Evolutionary conservation across 2,113 vertebrate species (phyloP).

Genomic region (Potamarius usumacintae): DNA sequence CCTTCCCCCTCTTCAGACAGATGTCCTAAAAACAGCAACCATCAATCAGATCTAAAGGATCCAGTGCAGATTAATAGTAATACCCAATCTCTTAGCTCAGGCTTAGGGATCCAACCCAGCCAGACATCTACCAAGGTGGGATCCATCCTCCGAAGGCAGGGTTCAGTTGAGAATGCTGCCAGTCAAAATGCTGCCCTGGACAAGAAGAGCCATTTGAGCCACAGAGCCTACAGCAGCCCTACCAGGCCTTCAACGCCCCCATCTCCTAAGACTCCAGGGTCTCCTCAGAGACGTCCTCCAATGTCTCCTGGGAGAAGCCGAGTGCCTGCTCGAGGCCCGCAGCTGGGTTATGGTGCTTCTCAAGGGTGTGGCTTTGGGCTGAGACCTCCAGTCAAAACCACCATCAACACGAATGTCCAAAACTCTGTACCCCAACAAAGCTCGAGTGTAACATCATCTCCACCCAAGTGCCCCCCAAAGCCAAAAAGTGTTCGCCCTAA

Average conservation of each 20-base stretch:
- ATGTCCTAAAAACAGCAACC: conserved; percentile 8
- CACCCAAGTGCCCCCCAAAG: conserved; percentile 77
- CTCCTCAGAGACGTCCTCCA: conserved; percentile 66
- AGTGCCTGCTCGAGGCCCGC: conserved; percentile 50
- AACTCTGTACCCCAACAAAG: conserved; percentile 79
- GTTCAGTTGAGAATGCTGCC: conserved; percentile 43
- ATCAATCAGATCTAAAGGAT: conserved; percentile 22
- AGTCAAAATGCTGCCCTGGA: conserved; percentile 39
- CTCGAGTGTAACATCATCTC: conserved; percentile 64
- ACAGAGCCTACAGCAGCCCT: conserved; percentile 50
- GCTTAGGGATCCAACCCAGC: conserved; percentile 4
- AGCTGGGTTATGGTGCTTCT: conserved; percentile 60
- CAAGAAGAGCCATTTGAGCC: conserved; percentile 44
- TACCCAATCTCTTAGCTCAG: conserved; percentile 14
- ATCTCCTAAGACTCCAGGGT: conserved; percentile 52
- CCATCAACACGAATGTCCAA: conserved; percentile 81
- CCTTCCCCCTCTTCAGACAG: conserved; percentile 14
- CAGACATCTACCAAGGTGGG: conserved; percentile 19
- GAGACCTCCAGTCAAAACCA: conserved; percentile 83
- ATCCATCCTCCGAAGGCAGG: conserved; percentile 41
- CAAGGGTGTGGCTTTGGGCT: conserved; percentile 74
- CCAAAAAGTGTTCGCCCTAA: conserved; percentile 94
- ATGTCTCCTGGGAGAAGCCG: conserved; percentile 62
- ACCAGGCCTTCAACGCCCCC: conserved; percentile 47
- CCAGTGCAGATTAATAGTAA: conserved; percentile 24